These are phyloP conservation scores for Caenorhabditis drosophilae DNA, from an alignment of 2,888 invertebrate genomes.

Conservation along the genomic window DNA sequence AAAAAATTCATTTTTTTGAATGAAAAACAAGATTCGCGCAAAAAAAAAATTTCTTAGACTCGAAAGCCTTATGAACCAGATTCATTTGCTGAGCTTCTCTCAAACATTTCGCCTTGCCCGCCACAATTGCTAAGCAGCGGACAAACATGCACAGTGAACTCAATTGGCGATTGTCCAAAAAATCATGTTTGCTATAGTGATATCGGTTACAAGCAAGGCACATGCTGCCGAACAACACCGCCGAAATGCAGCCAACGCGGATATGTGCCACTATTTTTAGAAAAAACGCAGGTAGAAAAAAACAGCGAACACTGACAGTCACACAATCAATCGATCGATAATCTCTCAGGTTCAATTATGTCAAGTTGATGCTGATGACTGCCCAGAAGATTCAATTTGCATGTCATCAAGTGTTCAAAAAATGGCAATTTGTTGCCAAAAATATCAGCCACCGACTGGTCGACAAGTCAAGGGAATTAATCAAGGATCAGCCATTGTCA, in stretches of 20 bases:
- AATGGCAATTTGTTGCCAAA: slow-evolving; percentile 54
- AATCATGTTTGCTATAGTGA: slow-evolving; percentile 49
- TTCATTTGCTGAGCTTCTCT: slow-evolving; percentile 45
- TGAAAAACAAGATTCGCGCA: too few relatives aligned
- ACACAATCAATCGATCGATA: too few relatives aligned
- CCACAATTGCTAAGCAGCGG: slow-evolving; percentile 55
- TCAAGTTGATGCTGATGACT: slow-evolving; percentile 43
- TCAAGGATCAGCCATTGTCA: slow-evolving; percentile 25
- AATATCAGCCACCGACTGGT: slow-evolving; percentile 42
- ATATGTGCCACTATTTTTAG: slow-evolving; percentile 52
- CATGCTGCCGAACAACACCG: slow-evolving; percentile 48
- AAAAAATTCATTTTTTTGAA: slow-evolving; percentile 1
- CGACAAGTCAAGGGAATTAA: slow-evolving; percentile 25
- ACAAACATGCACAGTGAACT: slow-evolving; percentile 61
- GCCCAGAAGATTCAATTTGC: slow-evolving; percentile 54
- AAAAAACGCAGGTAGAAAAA: slow-evolving; percentile 39
- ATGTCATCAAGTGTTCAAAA: slow-evolving; percentile 52
- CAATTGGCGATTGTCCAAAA: slow-evolving; percentile 46
- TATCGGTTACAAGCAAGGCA: slow-evolving; percentile 44
- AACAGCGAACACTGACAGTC: slow-evolving; percentile 3
- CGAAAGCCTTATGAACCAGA: slow-evolving; percentile 35
- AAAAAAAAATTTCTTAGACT: too few relatives aligned
- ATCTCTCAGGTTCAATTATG: slow-evolving; percentile 52
- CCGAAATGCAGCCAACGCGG: slow-evolving; percentile 51
- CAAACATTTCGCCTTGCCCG: slow-evolving; percentile 59